Evolutionary conservation across 2,797 vertebrate species (phyloP), one percentile per base, ranked within the genome.

Genomic region (Sebastiscus tertius): DNA sequence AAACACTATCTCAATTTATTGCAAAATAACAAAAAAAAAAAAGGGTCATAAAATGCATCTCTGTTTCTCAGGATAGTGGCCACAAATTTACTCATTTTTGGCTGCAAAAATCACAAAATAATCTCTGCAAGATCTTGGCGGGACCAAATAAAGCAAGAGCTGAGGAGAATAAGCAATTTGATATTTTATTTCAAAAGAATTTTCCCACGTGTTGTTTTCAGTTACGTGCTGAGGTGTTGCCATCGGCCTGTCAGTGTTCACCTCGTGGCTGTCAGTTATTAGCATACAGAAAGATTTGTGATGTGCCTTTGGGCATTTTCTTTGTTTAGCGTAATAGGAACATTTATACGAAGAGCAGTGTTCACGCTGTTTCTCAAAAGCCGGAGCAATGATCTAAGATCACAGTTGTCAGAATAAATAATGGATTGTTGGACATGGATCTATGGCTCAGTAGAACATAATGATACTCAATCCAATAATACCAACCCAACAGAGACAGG

Each of bases 241-340:
- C 70, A 34, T 52, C 58, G 74, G 71, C 59, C 66, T 58, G 77
- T 58, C 62, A n/a, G 58, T 7, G 61, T 77, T 71, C 49, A 69
- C 39, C 31, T 33, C 6, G n/a, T 75, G n/a, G 29, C 81, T 79
- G 79, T 73, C 74, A 77, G 69, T 61, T 69, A 62, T 86, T 69
- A 85, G 69, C 74, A 82, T 67, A 46, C 20, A 63, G 55, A 52
- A 4, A 70, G 61, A 75, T 63, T 34, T 71, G 72, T 55, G 31
- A 74, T 20, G 27, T n/a, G 27, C 36, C 46, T 74, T 29, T 58
- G 24, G 63, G 67, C 64, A 58, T n/a, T 26, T 67, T 65, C 70
- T 78, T 81, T 71, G 61, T 75, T 76, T 56, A 24, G 72, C 14
- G 60, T 77, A 82, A 75, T 26, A 72, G 49, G 29, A 68, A 52